Percentiles rank a stretch among this genome's conserved stretches.
phyloP scores from a whole-genome alignment of 2,888 invertebrate species.

The Mythimna ferrago region DNA sequence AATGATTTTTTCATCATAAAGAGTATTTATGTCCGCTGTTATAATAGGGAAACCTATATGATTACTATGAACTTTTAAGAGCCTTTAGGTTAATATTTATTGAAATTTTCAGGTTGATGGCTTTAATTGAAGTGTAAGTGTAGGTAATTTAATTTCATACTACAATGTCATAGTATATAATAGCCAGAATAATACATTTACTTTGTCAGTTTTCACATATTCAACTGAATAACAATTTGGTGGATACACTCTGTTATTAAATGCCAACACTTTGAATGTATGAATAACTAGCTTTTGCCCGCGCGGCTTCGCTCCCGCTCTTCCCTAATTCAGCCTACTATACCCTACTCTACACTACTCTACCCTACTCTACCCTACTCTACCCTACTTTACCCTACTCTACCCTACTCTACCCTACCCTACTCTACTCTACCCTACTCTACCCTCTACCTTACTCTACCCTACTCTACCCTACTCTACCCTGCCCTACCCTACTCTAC shows the following conservation, averaged over 20 bases:
- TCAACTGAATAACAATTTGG: slow-evolving; percentile 20
- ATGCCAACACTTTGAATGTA: slow-evolving; percentile 3
- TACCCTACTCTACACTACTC: too few species aligned
- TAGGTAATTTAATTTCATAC: neutral
- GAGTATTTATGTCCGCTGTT: slow-evolving; percentile 9
- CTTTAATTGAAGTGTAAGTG: neutral
- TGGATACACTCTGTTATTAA: neutral
- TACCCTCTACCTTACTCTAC: too few species aligned
- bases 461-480: too few species aligned
- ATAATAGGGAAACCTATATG: neutral
- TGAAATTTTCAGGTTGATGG: neutral
- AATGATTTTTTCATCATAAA: slow-evolving; percentile 11
- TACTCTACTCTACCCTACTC: too few species aligned
- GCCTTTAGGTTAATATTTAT: neutral
- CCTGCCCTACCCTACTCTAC: too few species aligned
- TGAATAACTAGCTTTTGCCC: too few species aligned
- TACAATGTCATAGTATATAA: neutral
- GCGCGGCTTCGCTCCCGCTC: too few species aligned
- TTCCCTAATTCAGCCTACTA: too few species aligned
- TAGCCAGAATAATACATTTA: neutral
- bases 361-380: too few species aligned
- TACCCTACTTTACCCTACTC: too few species aligned
- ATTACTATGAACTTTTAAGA: neutral
- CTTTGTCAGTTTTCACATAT: slow-evolving; percentile 19
- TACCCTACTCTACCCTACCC: too few species aligned